Evolutionary conservation across 2,113 vertebrate species (phyloP), one percentile per base, ranked within the genome.

Genomic region (Sinocyclocheilus grahami): DNA sequence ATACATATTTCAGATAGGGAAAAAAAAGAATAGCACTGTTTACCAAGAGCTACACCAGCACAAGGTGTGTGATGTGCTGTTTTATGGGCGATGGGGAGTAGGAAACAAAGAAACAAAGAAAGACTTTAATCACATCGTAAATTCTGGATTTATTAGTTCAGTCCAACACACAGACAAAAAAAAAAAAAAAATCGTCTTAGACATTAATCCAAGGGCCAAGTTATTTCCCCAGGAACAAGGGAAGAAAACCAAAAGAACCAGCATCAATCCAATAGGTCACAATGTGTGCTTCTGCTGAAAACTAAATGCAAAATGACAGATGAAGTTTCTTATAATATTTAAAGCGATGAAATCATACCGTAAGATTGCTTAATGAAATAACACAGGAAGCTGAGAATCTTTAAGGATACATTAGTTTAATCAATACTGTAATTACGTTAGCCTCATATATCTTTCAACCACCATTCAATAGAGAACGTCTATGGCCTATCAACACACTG

Each of bases 1-100:
- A 88, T 55, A 86, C 82, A 37, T 83, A 80, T 14, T 71, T 27
- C 65, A 91, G n/a, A 46, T 76, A 85, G n/a, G 60, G 81, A 18
- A 20, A 13, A 48, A 14, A 46, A 8, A 39, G n/a, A 48, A 71
- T 60, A 39, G 4, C 5, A 27, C 53, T 81, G 60, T 85, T 76
- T 86, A 85, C 81, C 30, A 11, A 85, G 37, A 12, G 13, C 42
- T 58, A 74, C 24, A 62, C 39, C 13, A 60, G 22, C 13, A 48
- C 63, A 78, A 65, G 24, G 53, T 75, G 48, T 39, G 24, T 30
- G 33, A 72, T 39, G 81, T 63, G 60, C 63, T 75, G 33, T 79
- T 67, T 75, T 86, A 67, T 6, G 46, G n/a, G 63, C 39, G 24
- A 6, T 33, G 62, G 78, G 24, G 39, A 86, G 84, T 83, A 60